A percentile compares a stretch with the other conserved stretches of the same genome.
phyloP scores from a whole-genome alignment of 2,888 invertebrate species.

The Cenopis cana region DNA sequence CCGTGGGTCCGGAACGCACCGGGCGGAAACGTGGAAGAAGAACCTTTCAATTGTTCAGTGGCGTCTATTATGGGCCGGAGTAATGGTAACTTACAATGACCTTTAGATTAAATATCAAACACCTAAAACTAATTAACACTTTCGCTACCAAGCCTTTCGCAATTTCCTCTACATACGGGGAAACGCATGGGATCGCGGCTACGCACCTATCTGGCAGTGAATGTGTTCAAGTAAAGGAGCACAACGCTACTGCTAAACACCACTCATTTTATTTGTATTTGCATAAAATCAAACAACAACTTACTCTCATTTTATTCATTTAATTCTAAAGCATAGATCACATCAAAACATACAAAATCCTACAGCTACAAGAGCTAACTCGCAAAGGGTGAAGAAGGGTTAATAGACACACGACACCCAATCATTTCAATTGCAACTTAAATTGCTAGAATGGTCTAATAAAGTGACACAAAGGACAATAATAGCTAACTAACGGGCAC shows the following conservation, averaged over 20 bases:
- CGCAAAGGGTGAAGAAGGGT: conserved; percentile 21
- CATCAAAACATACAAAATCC: not conserved
- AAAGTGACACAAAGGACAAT: conserved; percentile 47
- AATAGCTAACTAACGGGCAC: conserved; percentile 50
- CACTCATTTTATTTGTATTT: no score
- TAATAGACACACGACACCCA: conserved; percentile 29
- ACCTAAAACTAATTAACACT: no score
- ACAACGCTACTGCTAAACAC: no score
- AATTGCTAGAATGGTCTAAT: conserved; percentile 41
- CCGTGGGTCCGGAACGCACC: conserved; percentile 28
- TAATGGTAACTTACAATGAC: conserved; percentile 13
- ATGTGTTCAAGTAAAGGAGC: no score
- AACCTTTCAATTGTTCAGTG: conserved; percentile 55
- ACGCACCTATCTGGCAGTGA: no score
- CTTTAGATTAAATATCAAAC: not conserved
- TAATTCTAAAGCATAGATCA: not conserved
- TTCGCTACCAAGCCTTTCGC: no score
- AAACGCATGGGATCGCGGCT: no score
- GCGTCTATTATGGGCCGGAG: conserved; percentile 64
- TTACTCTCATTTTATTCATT: no score
- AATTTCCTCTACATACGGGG: no score
- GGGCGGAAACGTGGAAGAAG: not conserved
- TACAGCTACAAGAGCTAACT: not conserved
- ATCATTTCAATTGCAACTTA: conserved; percentile 25
- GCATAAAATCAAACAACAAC: no score